phyloP scores from a whole-genome alignment of 2,113 vertebrate species.

The Rhabdomys dilectus region DNA sequence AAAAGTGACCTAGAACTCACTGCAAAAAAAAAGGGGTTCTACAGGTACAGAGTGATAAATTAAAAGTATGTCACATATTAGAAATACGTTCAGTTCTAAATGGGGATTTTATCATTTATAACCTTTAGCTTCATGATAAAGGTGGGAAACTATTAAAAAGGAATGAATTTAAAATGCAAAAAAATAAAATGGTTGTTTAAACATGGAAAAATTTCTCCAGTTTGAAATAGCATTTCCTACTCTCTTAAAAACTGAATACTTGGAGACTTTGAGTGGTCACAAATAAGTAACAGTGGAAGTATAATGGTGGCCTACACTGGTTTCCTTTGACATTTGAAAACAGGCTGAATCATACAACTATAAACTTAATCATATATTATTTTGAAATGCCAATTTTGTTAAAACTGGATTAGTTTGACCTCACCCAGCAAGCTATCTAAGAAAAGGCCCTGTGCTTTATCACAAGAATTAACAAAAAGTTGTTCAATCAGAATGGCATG shows the following conservation, averaged over 20 bases:
- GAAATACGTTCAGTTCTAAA: slow-evolving; percentile 30
- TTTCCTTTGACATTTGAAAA: slow-evolving; percentile 71
- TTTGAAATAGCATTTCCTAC: slow-evolving; percentile 37
- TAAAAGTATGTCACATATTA: neutral
- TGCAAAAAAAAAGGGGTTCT: neutral
- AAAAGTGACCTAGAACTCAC: slow-evolving; percentile 12
- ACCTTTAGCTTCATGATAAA: slow-evolving; percentile 13
- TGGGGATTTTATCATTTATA: neutral
- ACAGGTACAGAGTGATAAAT: neutral
- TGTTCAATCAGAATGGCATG: neutral
- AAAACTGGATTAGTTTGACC: slow-evolving; percentile 64
- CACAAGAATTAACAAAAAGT: neutral
- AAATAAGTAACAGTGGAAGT: slow-evolving; percentile 51
- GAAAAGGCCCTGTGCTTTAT: slow-evolving; percentile 21
- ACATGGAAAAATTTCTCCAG: neutral
- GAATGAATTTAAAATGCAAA: slow-evolving; percentile 34
- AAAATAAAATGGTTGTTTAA: neutral
- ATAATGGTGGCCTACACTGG: slow-evolving; percentile 40
- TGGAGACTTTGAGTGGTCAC: neutral
- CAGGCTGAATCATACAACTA: slow-evolving; percentile 43
- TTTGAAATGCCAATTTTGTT: slow-evolving; percentile 68
- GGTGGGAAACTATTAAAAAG: neutral
- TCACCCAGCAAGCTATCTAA: slow-evolving; percentile 9
- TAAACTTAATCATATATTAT: slow-evolving; percentile 67
- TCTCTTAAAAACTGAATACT: slow-evolving; percentile 14